phyloP scores from a whole-genome alignment of 2,113 vertebrate species.

The Pedionomus torquatus region DNA sequence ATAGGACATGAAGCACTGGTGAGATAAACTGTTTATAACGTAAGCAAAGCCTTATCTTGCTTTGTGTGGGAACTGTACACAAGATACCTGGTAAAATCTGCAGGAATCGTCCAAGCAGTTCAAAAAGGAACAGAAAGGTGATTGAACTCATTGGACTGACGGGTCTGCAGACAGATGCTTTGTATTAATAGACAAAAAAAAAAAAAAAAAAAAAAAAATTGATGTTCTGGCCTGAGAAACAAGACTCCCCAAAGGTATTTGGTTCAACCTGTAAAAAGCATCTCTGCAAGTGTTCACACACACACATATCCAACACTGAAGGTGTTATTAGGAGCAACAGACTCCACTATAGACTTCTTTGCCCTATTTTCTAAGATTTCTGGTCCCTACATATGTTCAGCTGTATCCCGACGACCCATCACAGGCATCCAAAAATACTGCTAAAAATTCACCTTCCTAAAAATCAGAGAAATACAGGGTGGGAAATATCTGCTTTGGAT shows the following conservation, averaged over 20 bases:
- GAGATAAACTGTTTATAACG: neutral
- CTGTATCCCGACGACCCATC: neutral
- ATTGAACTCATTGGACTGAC: neutral
- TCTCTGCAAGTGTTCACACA: neutral
- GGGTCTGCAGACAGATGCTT: neutral
- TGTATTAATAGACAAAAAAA: neutral
- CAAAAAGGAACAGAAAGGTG: neutral
- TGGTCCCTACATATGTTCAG: neutral
- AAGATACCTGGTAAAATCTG: neutral
- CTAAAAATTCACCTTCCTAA: no score
- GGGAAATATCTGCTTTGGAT: neutral
- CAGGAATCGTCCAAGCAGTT: neutral
- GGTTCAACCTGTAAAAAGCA: neutral
- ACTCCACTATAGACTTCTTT: neutral
- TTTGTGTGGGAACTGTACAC: neutral
- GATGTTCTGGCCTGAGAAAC: neutral
- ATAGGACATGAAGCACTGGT: neutral
- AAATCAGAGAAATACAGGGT: neutral
- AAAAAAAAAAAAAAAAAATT: accelerated
- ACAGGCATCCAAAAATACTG: neutral
- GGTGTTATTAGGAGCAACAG: neutral
- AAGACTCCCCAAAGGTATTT: neutral
- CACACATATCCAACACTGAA: accelerated
- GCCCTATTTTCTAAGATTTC: neutral
- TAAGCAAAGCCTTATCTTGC: neutral